Base-by-base conservation (phyloP, 1,140 invertebrate species). In the Drosophila melanogaster region DNA sequence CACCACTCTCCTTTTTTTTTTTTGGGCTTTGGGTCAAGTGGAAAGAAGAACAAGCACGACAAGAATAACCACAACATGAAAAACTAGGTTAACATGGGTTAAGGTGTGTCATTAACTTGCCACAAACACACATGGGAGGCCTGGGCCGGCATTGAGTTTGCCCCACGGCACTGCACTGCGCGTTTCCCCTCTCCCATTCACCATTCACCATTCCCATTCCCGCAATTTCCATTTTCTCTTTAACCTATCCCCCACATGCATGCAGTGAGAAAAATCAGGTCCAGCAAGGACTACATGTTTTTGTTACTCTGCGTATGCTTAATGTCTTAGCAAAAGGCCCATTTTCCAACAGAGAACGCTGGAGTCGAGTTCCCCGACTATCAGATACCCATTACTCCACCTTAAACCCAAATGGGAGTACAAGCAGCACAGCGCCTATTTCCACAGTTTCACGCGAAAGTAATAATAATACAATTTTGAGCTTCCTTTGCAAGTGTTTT, bases 61-160 rank as follows among this genome's bases (percentile, higher is more conserved):
- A 60, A 61, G 67, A 73, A 74, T 53, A 74, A 74, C 55, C 56
- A 61, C 47, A 69, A 56, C 61, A 74, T 44, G 43, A 76, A 58
- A 81, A 86, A 60, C 55, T 87, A 53, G 83, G 83, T 73, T 69
- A 87, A 69, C 81, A 61, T 57, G 74, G 61, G 69, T 76, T 81
- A 78, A 87, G 83, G 69, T 81, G 74, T 64, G 78, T 81, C 83
- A 86, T 86, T 87, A 86, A 71, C 77, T 57, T 53, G 38, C 49
- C 55, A 50, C 50, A 59, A 79, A 51, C 60, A 65, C 58, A 43
- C 14, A 17, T 17, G 11, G 41, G 19, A 14, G 24, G 50, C 11
- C 10, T 12, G 11, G 22, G 8, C 47, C 47, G 30, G 17, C 26
- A 50, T 33, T 50, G 47, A 50, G 30, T 53, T 33, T 37, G 15